These are phyloP conservation scores for Strix occidentalis DNA, from an alignment of 2,797 vertebrate species.

Conservation along the genomic window DNA sequence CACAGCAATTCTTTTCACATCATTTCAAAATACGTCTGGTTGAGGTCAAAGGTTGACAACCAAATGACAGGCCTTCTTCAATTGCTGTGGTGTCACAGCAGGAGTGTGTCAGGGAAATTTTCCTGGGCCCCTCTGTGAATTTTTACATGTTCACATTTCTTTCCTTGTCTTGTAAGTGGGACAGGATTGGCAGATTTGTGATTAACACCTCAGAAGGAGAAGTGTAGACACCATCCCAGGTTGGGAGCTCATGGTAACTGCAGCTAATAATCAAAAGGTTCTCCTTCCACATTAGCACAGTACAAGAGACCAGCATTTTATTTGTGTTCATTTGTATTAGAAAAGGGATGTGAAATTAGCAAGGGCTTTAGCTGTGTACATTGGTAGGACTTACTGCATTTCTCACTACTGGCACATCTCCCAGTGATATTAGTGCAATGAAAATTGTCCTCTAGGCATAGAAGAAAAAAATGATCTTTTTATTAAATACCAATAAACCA, in stretches of 20 bases:
- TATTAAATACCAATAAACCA: not conserved
- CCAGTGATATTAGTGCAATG: not conserved
- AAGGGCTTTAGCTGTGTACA: constrained; percentile 23
- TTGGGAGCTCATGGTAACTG: constrained; percentile 56
- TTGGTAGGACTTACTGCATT: not conserved
- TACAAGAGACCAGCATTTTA: constrained; percentile 57
- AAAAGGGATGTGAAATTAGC: constrained; percentile 30
- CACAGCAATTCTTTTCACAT: constrained; percentile 79
- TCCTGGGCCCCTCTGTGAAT: constrained; percentile 78
- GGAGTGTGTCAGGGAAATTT: constrained; percentile 83
- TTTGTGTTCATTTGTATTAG: constrained; percentile 46
- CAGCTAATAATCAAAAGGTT: constrained; percentile 68
- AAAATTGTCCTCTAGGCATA: constrained; percentile 4
- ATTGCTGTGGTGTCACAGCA: constrained; percentile 84
- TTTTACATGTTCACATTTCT: constrained; percentile 79
- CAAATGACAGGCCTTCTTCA: constrained; percentile 89
- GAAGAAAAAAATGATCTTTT: not conserved
- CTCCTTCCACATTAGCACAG: constrained; percentile 58
- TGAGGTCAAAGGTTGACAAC: constrained; percentile 88
- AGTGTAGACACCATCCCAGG: constrained; percentile 40
- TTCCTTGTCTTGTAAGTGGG: constrained; percentile 75
- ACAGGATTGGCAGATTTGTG: constrained; percentile 77
- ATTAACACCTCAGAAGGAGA: constrained; percentile 78
- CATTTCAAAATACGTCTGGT: constrained; percentile 81
- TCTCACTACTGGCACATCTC: not conserved